phyloP scores from a whole-genome alignment of 2,797 vertebrate genomes.

The Tangara arthus region DNA sequence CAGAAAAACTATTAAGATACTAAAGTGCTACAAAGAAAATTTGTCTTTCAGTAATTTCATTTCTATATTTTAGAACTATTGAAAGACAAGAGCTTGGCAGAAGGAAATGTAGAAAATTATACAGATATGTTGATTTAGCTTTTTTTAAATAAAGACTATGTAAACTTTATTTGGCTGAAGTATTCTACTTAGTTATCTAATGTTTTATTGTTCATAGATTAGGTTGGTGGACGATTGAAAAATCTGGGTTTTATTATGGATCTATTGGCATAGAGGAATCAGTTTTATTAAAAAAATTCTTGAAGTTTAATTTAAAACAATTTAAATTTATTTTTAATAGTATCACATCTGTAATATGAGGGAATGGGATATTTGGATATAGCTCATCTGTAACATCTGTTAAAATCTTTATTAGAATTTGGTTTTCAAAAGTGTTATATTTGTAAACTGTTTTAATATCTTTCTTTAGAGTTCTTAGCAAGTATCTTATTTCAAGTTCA shows the following conservation, averaged over 20 bases:
- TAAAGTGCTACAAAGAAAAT: neutral
- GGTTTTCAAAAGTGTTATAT: neutral
- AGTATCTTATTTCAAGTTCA: neutral
- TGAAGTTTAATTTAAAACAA: neutral
- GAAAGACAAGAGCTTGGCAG: neutral
- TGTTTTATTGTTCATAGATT: neutral
- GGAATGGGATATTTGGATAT: neutral
- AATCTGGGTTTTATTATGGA: neutral
- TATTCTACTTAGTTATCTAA: neutral
- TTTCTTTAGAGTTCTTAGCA: neutral
- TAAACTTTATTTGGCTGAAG: neutral
- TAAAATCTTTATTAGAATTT: neutral
- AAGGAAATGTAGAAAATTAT: neutral
- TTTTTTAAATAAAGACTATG: neutral
- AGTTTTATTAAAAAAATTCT: neutral
- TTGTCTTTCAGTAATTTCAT: neutral
- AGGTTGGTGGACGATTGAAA: neutral
- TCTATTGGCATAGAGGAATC: neutral
- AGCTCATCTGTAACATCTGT: neutral
- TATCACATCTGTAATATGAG: neutral
- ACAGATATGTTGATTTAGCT: neutral
- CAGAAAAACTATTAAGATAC: neutral
- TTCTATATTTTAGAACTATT: neutral
- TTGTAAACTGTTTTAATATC: accelerated
- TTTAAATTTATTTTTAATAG: neutral